These are phyloP conservation scores for Nesogale talazaci DNA, from an alignment of 2,113 vertebrate genomes.

Conservation along the genomic window DNA sequence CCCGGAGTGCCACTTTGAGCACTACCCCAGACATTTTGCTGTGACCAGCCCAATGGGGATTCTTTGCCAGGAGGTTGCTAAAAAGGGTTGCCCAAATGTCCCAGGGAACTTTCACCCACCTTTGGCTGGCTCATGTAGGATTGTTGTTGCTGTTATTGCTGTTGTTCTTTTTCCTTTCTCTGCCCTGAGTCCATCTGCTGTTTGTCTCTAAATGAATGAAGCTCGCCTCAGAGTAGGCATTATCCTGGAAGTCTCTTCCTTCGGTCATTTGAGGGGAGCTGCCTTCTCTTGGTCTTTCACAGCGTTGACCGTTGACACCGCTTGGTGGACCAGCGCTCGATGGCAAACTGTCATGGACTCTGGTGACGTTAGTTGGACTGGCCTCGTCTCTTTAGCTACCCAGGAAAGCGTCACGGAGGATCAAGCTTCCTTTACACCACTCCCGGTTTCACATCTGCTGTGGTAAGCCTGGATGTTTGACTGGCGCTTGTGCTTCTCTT, in stretches of 20 bases:
- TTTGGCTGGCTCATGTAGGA: neutral
- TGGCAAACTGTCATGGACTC: neutral
- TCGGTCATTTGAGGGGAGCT: neutral
- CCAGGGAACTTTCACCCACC: neutral
- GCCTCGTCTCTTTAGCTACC: neutral
- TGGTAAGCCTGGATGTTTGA: neutral
- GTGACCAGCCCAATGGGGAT: neutral
- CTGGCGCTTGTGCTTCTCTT: neutral
- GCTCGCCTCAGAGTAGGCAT: fast-evolving
- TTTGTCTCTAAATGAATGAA: neutral
- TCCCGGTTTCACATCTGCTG: neutral
- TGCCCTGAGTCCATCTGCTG: neutral
- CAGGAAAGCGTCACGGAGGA: neutral
- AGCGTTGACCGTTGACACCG: neutral
- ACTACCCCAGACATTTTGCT: neutral
- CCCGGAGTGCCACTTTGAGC: neutral
- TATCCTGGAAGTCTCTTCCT: neutral
- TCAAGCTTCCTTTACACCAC: neutral
- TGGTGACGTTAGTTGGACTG: neutral
- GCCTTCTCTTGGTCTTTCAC: neutral
- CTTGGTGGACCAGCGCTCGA: neutral
- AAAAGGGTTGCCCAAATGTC: neutral
- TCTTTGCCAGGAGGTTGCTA: neutral
- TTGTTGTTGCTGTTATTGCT: no score
- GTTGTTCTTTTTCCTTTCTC: no score